A percentile compares a stretch with the other conserved stretches of the same genome.
Conservation (phyloP, 2,888 invertebrate genomes). For the Agrotis exclamationis region DNA sequence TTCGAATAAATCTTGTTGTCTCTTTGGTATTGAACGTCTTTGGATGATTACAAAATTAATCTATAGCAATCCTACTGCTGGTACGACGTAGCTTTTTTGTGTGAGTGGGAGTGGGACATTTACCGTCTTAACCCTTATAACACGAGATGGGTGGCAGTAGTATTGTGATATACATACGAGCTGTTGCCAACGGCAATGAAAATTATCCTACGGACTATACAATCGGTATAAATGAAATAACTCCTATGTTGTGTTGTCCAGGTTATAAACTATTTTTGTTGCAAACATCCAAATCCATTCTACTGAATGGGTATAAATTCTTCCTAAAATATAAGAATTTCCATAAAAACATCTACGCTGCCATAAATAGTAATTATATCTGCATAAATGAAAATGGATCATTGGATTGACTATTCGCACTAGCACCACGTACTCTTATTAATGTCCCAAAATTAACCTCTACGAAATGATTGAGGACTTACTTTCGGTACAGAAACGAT, state of each 20-base stretch:
- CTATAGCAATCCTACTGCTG: no score
- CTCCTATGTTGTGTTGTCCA: no score
- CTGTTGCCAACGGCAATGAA: not conserved
- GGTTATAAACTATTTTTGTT: no score
- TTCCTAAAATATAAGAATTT: not conserved
- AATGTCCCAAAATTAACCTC: not conserved
- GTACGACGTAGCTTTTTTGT: no score
- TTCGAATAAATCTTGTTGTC: slow-evolving; percentile 68
- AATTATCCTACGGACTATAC: not conserved
- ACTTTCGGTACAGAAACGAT: not conserved
- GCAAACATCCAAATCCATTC: no score
- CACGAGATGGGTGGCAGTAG: no score
- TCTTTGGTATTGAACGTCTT: slow-evolving; percentile 26
- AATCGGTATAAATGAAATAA: no score
- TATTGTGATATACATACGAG: no score
- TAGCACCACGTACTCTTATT: not conserved
- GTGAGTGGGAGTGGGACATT: no score
- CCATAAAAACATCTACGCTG: not conserved
- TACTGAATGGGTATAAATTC: no score
- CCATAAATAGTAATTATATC: not conserved
- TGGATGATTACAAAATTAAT: slow-evolving; percentile 12
- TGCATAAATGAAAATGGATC: not conserved
- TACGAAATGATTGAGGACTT: not conserved
- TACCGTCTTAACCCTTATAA: no score
- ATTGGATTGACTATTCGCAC: not conserved